A percentile compares a stretch with the other conserved stretches of the same genome.
Conservation (phyloP, 2,888 invertebrate genomes). For the Rhagium mordax region DNA sequence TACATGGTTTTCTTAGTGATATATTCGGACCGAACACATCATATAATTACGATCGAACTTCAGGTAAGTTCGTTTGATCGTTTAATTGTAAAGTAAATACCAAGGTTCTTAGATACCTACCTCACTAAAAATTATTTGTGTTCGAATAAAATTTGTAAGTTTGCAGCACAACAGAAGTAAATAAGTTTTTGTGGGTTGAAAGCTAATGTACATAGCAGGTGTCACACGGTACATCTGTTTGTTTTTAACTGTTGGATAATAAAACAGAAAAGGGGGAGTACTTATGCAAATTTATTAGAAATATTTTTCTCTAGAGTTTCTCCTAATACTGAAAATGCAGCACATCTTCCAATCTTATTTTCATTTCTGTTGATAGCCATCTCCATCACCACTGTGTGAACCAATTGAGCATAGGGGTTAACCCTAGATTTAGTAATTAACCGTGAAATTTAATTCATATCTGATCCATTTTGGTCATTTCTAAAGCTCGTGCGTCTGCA, state of each 20-base stretch:
- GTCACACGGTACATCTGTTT: not conserved
- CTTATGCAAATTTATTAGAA: no score
- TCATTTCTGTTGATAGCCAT: not conserved
- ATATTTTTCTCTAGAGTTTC: no score
- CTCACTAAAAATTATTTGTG: not conserved
- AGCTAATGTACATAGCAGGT: not conserved
- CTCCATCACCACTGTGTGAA: constrained; percentile 10
- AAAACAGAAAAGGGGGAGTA: no score
- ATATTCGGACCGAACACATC: no score
- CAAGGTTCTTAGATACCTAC: not conserved
- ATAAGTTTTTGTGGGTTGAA: not conserved
- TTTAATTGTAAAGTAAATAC: constrained; percentile 27
- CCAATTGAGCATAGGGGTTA: constrained; percentile 21
- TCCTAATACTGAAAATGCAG: not conserved
- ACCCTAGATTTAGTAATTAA: constrained; percentile 18
- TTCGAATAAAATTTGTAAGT: not conserved
- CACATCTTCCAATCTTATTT: constrained; percentile 2
- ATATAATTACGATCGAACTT: no score
- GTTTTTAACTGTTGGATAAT: not conserved
- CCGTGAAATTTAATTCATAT: constrained; percentile 32
- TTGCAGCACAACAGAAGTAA: not conserved
- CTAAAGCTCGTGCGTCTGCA: constrained; percentile 19
- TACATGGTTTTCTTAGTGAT: no score
- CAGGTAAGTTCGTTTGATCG: not conserved
- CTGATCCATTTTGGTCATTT: constrained; percentile 24